Conservation (phyloP, 2,113 vertebrate species). For the Sebastes fasciatus region DNA sequence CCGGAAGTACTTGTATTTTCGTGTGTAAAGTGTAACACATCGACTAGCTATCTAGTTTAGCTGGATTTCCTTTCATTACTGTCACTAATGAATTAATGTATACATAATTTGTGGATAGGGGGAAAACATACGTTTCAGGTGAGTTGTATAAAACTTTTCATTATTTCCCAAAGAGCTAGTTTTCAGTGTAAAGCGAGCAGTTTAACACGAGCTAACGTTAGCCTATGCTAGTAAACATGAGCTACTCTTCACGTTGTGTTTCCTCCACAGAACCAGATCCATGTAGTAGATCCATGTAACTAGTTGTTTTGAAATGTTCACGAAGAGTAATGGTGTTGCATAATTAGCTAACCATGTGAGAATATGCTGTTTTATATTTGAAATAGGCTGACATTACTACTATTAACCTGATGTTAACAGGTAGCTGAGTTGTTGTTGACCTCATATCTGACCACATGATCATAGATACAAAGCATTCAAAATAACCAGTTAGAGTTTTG, state of each 20-base stretch:
- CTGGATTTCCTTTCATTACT: neutral
- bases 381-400: too few relatives aligned
- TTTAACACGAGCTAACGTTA: conserved; percentile 15
- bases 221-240: conserved; percentile 13
- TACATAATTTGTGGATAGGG: neutral
- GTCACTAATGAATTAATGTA: neutral
- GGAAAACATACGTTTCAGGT: conserved; percentile 20
- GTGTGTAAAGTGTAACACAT: neutral
- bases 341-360: neutral
- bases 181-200: neutral
- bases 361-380: too few relatives aligned
- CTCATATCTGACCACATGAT: neutral
- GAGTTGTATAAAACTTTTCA: neutral
- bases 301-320: neutral
- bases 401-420: too few relatives aligned
- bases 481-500: accelerated
- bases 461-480: neutral
- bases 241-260: conserved; percentile 8
- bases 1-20: conserved; percentile 48
- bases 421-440: neutral
- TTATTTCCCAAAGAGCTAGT: neutral
- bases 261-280: neutral
- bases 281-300: neutral
- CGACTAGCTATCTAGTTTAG: neutral
- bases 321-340: too few relatives aligned